Evolutionary conservation across 1,140 invertebrate species (phyloP).

Genomic region (Trichonephila clavipes): DNA sequence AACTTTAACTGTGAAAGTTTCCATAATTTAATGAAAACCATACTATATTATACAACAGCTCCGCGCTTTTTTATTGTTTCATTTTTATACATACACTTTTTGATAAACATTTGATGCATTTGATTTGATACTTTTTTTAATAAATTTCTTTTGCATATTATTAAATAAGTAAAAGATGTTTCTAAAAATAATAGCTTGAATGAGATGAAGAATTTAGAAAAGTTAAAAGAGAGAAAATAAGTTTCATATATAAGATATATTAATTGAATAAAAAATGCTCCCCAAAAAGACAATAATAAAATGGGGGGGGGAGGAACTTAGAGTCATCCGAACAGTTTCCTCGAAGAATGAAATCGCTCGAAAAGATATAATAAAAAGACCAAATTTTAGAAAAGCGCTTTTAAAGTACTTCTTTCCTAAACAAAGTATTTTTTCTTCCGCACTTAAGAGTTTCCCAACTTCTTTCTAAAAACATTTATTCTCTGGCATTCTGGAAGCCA

Average conservation of each 20-base stretch:
- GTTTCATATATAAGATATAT: neutral
- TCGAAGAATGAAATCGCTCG: neutral
- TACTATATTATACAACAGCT: no score
- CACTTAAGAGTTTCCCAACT: conserved; percentile 42
- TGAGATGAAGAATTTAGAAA: neutral
- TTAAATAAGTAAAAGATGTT: no score
- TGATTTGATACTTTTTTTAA: no score
- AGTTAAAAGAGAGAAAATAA: neutral
- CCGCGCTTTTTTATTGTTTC: no score
- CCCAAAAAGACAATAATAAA: neutral
- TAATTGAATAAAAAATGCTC: neutral
- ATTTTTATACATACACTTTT: no score
- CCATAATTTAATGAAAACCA: no score
- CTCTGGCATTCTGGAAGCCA: neutral
- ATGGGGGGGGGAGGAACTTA: neutral
- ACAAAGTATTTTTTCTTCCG: conserved; percentile 48
- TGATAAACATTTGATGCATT: no score
- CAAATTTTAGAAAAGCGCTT: conserved; percentile 39
- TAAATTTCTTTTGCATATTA: no score
- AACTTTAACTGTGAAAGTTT: no score
- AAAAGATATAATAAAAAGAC: conserved; percentile 38
- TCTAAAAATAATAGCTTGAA: neutral
- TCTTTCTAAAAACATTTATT: conserved; percentile 55
- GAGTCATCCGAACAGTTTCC: neutral
- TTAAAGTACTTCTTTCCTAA: conserved; percentile 41